A percentile compares a stretch with the other conserved stretches of the same genome.
Conservation (phyloP, 2,888 invertebrate genomes). For the Platynereis dumerilii region DNA sequence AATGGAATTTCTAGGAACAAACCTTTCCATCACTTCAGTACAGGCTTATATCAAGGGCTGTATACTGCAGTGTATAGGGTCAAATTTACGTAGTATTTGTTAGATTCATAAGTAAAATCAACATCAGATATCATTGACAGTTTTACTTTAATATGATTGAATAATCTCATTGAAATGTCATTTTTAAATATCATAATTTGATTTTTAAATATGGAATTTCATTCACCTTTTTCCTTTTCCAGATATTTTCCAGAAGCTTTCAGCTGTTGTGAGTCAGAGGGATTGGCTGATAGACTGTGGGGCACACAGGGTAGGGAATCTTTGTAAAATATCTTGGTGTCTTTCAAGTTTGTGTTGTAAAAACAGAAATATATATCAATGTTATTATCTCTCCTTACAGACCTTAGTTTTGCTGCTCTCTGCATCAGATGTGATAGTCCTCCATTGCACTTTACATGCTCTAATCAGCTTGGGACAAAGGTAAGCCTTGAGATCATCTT, state of each 20-base stretch:
- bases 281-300: constrained; percentile 52
- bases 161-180: too few species aligned
- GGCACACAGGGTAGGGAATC: constrained; percentile 46
- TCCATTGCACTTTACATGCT: constrained; percentile 59
- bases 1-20: background rate
- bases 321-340: too few species aligned
- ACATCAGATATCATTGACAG: too few species aligned
- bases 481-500: constrained; percentile 36
- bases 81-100: too few species aligned
- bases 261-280: constrained; percentile 50
- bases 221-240: constrained; percentile 36
- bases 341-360: too few species aligned
- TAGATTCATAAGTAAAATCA: too few species aligned
- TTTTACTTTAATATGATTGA: too few species aligned
- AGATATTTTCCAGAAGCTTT: constrained; percentile 62
- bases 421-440: constrained; percentile 57
- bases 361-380: too few species aligned
- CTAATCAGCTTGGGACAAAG: constrained; percentile 60
- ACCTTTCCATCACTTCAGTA: background rate
- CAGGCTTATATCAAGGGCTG: too few species aligned
- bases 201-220: too few species aligned
- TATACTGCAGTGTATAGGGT: too few species aligned
- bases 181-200: too few species aligned
- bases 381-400: constrained; percentile 1
- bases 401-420: constrained; percentile 51